Evolutionary conservation across 2,113 vertebrate genomes (phyloP).

Genomic region (Leptocoma aspasia): DNA sequence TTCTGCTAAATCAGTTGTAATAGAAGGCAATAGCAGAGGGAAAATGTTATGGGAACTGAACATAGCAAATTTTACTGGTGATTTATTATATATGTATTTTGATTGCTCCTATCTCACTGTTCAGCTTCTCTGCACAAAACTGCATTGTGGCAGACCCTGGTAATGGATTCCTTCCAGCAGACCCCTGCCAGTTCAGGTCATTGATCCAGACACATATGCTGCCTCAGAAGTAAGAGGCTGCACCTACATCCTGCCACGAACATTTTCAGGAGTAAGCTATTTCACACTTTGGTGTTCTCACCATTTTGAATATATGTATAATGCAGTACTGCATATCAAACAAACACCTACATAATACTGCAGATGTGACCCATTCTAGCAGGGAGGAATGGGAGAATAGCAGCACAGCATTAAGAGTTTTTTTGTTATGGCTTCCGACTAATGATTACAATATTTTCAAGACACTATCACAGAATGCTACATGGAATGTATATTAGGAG

Average conservation of each 20-base stretch:
- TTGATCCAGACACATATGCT: background rate
- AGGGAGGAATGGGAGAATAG: background rate
- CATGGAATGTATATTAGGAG: slow-evolving; percentile 48
- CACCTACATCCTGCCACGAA: background rate
- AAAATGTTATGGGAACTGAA: background rate
- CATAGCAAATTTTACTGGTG: background rate
- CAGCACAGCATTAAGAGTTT: slow-evolving; percentile 41
- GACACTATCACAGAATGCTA: slow-evolving; percentile 10
- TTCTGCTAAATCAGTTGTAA: slow-evolving; percentile 9
- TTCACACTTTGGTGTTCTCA: slow-evolving; percentile 41
- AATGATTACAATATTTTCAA: slow-evolving; percentile 66
- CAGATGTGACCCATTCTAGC: slow-evolving; percentile 51
- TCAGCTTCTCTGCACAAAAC: slow-evolving; percentile 1
- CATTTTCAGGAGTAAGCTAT: slow-evolving; percentile 53
- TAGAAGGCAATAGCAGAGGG: background rate
- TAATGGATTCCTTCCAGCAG: background rate
- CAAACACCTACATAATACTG: slow-evolving; percentile 28
- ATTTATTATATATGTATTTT: background rate
- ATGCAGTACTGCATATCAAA: slow-evolving; percentile 40
- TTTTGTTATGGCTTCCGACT: slow-evolving; percentile 35
- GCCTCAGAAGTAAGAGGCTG: background rate
- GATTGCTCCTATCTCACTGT: background rate
- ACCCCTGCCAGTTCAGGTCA: background rate
- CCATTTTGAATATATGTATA: slow-evolving; percentile 31
- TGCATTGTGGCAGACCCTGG: background rate